Evolutionary conservation across 2,888 invertebrate species (phyloP).

Genomic region (Nudaria mundana): DNA sequence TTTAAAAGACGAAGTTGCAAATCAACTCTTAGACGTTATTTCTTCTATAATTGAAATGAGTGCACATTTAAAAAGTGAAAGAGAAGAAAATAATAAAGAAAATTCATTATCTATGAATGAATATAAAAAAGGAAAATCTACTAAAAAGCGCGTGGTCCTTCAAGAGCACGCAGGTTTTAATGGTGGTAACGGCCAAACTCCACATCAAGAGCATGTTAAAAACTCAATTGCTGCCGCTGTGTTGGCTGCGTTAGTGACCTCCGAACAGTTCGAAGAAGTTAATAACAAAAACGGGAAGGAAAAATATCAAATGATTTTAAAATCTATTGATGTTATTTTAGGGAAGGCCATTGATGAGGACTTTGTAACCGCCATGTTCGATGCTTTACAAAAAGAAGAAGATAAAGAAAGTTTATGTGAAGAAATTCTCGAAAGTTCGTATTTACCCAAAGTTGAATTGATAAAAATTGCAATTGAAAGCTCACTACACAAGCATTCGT

Average conservation of each 20-base stretch:
- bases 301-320: conserved; percentile 73
- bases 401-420: conserved; percentile 70
- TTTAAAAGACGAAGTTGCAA: conserved; percentile 75
- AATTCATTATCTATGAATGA: conserved; percentile 44
- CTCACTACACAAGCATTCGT: conserved; percentile 65
- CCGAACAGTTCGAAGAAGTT: conserved; percentile 74
- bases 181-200: conserved; percentile 50
- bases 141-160: conserved; percentile 50
- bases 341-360: conserved; percentile 74
- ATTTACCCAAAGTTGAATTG: conserved; percentile 83
- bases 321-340: conserved; percentile 75
- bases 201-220: conserved; percentile 75
- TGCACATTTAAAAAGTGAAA: conserved; percentile 67
- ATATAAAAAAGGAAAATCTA: conserved; percentile 51
- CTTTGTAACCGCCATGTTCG: conserved; percentile 72
- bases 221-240: conserved; percentile 79
- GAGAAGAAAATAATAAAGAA: conserved; percentile 50
- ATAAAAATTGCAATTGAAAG: conserved; percentile 80
- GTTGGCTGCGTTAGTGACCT: conserved; percentile 72
- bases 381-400: conserved; percentile 74
- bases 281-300: conserved; percentile 74
- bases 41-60: conserved; percentile 78
- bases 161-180: conserved; percentile 38
- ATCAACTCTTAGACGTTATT: conserved; percentile 75
- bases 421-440: conserved; percentile 74